Percentiles rank a stretch among this genome's conserved stretches.
phyloP scores from a whole-genome alignment of 2,888 invertebrate species.

The Galerucella calmariensis region DNA sequence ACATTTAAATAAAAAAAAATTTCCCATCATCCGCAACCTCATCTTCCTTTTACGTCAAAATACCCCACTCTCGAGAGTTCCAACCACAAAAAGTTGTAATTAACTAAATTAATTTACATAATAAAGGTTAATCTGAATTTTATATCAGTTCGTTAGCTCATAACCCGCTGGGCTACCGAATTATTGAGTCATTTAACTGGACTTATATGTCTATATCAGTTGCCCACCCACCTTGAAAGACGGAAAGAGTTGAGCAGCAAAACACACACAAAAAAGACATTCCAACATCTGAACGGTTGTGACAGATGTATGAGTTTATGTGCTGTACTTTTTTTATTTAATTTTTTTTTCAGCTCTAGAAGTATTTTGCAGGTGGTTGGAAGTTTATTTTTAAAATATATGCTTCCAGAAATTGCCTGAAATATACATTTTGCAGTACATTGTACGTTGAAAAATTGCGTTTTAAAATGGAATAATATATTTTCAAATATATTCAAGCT shows the following conservation, averaged over 20 bases:
- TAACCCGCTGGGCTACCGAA: conserved; percentile 54
- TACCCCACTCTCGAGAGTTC: neutral
- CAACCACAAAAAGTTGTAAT: conserved; percentile 35
- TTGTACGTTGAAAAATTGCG: too few species aligned
- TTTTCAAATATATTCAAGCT: too few species aligned
- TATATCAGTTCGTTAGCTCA: conserved; percentile 44
- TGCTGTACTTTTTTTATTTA: conserved; percentile 3
- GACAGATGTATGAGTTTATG: conserved; percentile 24
- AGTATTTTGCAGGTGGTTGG: neutral
- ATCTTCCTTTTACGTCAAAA: neutral
- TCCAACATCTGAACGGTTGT: conserved; percentile 18
- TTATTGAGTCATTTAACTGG: conserved; percentile 55
- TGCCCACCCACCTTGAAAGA: conserved; percentile 52
- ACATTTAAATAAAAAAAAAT: neutral
- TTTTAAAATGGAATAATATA: too few species aligned
- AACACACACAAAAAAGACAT: conserved; percentile 15
- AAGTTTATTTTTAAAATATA: neutral
- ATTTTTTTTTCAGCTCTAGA: neutral
- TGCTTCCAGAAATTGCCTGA: neutral
- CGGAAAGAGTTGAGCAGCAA: conserved; percentile 20
- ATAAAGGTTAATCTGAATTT: conserved; percentile 45
- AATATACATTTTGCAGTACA: neutral
- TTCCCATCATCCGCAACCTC: neutral
- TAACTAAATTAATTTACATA: conserved; percentile 45
- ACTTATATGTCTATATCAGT: conserved; percentile 58